Conservation (phyloP, 2,888 invertebrate genomes). For the Melanostoma mellinum region DNA sequence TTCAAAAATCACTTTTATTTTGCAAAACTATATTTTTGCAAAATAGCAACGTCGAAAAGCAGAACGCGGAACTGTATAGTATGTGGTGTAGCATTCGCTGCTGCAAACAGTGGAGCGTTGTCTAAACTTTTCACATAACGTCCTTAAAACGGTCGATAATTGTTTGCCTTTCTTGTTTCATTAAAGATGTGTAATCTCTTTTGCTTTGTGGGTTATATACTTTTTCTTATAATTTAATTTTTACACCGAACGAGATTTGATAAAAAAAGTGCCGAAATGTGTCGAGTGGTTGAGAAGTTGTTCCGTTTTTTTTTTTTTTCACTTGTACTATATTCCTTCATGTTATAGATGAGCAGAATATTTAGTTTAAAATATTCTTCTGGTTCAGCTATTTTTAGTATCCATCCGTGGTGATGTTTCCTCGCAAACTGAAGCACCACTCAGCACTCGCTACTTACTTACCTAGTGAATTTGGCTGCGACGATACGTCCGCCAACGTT, state of each 20-base stretch:
- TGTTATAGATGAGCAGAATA: conserved; percentile 25
- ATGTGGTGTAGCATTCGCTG: not conserved
- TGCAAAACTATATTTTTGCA: conserved; percentile 12
- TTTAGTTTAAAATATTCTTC: conserved; percentile 19
- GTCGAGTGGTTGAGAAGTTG: not conserved
- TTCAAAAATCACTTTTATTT: conserved; percentile 36
- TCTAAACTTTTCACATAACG: conserved; percentile 42
- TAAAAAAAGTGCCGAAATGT: conserved; percentile 12
- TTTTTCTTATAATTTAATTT: not conserved
- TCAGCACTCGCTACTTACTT: conserved; percentile 36
- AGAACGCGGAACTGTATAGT: conserved; percentile 27
- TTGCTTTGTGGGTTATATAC: not conserved
- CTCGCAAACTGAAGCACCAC: conserved; percentile 58
- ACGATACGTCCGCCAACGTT: conserved; percentile 1
- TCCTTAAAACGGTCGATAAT: conserved; percentile 60
- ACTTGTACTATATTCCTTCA: conserved; percentile 15
- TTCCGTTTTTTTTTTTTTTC: conserved; percentile 7
- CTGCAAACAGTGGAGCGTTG: conserved; percentile 6
- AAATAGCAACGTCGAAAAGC: conserved; percentile 4
- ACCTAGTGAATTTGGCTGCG: conserved; percentile 47
- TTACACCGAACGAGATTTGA: not conserved
- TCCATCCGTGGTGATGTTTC: conserved; percentile 58
- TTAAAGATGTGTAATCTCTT: not conserved
- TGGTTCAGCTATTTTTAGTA: conserved; percentile 60
- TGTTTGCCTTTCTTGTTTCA: conserved; percentile 13